Evolutionary conservation across 1,140 invertebrate species (phyloP).

Genomic region (Ips typographus): DNA sequence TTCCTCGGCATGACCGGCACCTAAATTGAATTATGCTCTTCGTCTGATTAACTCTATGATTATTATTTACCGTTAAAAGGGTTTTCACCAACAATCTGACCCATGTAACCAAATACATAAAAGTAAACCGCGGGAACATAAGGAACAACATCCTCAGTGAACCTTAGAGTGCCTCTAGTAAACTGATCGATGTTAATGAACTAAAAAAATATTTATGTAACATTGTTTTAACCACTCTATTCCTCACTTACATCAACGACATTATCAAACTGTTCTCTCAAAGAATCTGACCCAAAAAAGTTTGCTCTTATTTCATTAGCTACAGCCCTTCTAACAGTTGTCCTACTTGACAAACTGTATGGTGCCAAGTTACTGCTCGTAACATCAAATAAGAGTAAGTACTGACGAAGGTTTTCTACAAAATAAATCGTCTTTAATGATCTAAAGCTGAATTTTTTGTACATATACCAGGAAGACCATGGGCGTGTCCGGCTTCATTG

Average conservation of each 20-base stretch:
- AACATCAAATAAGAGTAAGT: slow-evolving; percentile 17
- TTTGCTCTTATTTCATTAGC: slow-evolving; percentile 17
- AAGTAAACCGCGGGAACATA: slow-evolving; percentile 26
- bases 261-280: slow-evolving; percentile 2
- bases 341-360: slow-evolving; percentile 13
- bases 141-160: slow-evolving; percentile 5
- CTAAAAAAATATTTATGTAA: slow-evolving; percentile 5
- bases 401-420: slow-evolving; percentile 2
- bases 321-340: not conserved
- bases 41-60: not conserved
- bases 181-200: slow-evolving; percentile 30
- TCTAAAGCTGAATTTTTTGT: not conserved
- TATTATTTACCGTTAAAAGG: slow-evolving; percentile 7
- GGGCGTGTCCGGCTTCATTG: slow-evolving; percentile 21
- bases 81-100: slow-evolving; percentile 6
- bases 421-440: not conserved
- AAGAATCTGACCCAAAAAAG: slow-evolving; percentile 4
- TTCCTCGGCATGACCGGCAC: slow-evolving; percentile 30
- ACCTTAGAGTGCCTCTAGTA: slow-evolving; percentile 11
- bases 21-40: slow-evolving; percentile 3
- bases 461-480: slow-evolving; percentile 3
- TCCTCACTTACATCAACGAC: slow-evolving; percentile 21
- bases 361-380: slow-evolving; percentile 19
- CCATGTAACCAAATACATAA: slow-evolving; percentile 26
- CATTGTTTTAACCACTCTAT: not conserved